A percentile compares a stretch with the other conserved stretches of the same genome.
phyloP scores from a whole-genome alignment of 2,797 vertebrate species.

The Peromyscus attwateri region DNA sequence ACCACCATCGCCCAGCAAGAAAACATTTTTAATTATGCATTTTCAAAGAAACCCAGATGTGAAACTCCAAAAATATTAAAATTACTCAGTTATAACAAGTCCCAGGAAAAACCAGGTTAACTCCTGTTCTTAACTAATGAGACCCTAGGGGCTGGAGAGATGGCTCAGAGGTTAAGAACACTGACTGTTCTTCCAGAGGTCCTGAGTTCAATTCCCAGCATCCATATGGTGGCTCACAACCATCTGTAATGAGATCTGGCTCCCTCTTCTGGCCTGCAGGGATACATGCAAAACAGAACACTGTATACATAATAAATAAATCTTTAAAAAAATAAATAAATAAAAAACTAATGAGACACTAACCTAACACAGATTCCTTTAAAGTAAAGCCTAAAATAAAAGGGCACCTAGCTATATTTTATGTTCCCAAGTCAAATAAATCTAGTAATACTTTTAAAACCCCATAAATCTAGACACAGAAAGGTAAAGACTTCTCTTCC shows the following conservation, averaged over 20 bases:
- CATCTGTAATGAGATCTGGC: no score
- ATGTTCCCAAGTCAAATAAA: conserved; percentile 49
- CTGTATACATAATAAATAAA: no score
- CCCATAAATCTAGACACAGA: not conserved
- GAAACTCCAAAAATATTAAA: conserved; percentile 18
- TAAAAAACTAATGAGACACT: not conserved
- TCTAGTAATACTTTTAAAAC: conserved; percentile 12
- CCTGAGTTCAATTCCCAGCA: no score
- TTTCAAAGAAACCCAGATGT: not conserved
- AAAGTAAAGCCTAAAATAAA: not conserved
- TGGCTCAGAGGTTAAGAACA: no score
- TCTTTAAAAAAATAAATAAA: no score
- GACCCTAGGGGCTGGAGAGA: no score
- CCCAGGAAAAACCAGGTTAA: not conserved
- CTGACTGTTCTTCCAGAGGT: no score
- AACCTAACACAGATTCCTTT: not conserved
- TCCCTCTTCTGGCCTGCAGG: no score
- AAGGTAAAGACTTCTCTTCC: conserved; percentile 50
- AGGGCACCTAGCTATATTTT: not conserved
- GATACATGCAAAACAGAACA: no score
- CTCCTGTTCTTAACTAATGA: not conserved
- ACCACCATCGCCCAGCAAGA: no score
- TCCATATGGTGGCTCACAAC: no score
- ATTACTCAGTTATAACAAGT: not conserved
- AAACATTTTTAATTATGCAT: not conserved